Evolutionary conservation across 1,140 invertebrate species (phyloP).

Genomic region (Radopholus similis): DNA sequence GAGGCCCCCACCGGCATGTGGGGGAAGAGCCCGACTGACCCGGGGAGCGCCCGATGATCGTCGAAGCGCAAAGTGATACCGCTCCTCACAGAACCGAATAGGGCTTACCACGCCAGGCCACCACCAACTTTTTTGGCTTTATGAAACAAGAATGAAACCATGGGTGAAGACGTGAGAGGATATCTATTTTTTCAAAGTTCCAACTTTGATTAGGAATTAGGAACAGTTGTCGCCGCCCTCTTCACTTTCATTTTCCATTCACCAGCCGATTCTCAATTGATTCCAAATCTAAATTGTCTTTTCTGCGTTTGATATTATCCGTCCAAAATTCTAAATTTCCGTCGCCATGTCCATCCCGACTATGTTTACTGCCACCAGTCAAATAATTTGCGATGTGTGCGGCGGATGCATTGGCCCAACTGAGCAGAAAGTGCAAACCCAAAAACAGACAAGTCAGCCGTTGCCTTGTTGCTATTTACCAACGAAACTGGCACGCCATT

Average conservation of each 20-base stretch:
- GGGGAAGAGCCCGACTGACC: neutral
- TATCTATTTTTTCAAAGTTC: neutral
- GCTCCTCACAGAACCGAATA: constrained; percentile 6
- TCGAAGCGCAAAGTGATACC: constrained; percentile 15
- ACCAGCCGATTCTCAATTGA: neutral
- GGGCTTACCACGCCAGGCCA: constrained; percentile 18
- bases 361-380: neutral
- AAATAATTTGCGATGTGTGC: neutral
- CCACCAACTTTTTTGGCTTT: constrained; percentile 15
- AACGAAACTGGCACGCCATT: neutral
- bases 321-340: neutral
- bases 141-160: neutral
- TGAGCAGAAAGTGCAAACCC: constrained; percentile 11
- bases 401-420: neutral
- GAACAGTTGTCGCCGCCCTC: neutral
- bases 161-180: neutral
- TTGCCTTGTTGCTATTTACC: neutral
- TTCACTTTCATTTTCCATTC: neutral
- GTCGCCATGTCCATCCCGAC: neutral
- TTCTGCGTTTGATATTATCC: neutral
- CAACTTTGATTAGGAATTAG: neutral
- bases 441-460: neutral
- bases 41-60: constrained; percentile 13
- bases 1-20: too few relatives aligned
- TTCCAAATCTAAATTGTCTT: neutral